Percentiles rank a stretch among this genome's conserved stretches.
Evolutionary conservation across 2,888 invertebrate genomes (phyloP).

Genomic region (Drosophila quinaria): DNA sequence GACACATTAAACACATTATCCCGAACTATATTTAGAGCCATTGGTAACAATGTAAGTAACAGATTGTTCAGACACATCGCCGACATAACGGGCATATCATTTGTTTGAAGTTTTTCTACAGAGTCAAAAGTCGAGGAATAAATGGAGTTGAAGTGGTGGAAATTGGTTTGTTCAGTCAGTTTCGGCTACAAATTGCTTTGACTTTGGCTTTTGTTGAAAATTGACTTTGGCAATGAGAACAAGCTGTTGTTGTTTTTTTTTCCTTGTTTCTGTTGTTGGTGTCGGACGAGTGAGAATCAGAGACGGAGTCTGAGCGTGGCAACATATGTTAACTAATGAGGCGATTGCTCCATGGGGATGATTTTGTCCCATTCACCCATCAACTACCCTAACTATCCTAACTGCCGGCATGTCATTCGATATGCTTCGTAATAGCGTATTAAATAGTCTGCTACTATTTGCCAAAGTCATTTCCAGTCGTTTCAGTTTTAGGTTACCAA

Average conservation of each 20-base stretch:
- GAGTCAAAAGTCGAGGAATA: slow-evolving; percentile 10
- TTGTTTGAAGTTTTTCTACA: slow-evolving; percentile 74
- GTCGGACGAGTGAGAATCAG: slow-evolving; percentile 1
- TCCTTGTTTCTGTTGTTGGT: background rate
- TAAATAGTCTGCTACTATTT: slow-evolving; percentile 82
- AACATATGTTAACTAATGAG: slow-evolving; percentile 86
- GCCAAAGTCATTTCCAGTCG: slow-evolving; percentile 70
- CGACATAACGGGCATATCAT: slow-evolving; percentile 62
- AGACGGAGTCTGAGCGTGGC: slow-evolving; percentile 32
- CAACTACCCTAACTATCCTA: background rate
- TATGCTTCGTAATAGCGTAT: slow-evolving; percentile 83
- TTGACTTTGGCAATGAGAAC: slow-evolving; percentile 79
- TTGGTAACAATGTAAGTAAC: slow-evolving; percentile 68
- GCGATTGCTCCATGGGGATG: slow-evolving; percentile 47
- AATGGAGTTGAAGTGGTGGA: slow-evolving; percentile 18
- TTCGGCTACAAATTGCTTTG: slow-evolving; percentile 68
- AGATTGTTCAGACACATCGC: slow-evolving; percentile 83
- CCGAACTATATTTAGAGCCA: slow-evolving; percentile 35
- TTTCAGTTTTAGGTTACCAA: slow-evolving; percentile 68
- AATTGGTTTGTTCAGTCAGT: slow-evolving; percentile 46
- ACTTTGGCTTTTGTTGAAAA: slow-evolving; percentile 68
- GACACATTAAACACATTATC: slow-evolving; percentile 34
- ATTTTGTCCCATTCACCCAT: slow-evolving; percentile 33
- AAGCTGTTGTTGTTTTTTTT: slow-evolving; percentile 64
- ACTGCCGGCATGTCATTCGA: slow-evolving; percentile 74